These are phyloP conservation scores for Syngnathus floridae DNA, from an alignment of 2,113 vertebrate species.

Conservation along the genomic window DNA sequence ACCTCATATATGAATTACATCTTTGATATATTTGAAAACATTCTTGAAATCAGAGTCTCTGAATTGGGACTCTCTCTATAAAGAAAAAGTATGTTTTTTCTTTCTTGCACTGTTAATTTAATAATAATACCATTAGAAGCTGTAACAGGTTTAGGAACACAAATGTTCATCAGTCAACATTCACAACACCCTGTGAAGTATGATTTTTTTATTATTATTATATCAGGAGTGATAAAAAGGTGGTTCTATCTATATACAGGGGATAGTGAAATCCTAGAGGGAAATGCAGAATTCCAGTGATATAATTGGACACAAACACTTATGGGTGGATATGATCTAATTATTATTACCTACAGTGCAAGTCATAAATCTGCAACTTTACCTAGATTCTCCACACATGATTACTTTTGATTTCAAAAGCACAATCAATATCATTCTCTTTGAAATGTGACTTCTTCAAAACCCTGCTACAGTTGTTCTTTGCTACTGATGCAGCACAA, in stretches of 20 bases:
- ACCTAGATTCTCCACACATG: background rate
- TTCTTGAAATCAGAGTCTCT: conserved; percentile 69
- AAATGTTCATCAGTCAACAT: conserved; percentile 50
- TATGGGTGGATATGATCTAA: conserved; percentile 15
- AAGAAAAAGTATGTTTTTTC: conserved; percentile 40
- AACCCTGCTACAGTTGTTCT: background rate
- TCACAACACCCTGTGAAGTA: conserved; percentile 47
- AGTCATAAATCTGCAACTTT: conserved; percentile 30
- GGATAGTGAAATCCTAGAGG: conserved; percentile 33
- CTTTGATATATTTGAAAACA: conserved; percentile 66
- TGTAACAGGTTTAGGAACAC: conserved; percentile 37
- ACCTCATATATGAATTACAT: conserved; percentile 57
- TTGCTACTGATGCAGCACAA: background rate
- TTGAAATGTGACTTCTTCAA: background rate
- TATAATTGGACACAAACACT: conserved; percentile 26
- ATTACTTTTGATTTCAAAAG: background rate
- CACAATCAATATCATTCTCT: background rate
- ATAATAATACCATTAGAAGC: conserved; percentile 29
- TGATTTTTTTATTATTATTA: conserved; percentile 30
- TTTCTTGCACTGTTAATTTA: conserved; percentile 9
- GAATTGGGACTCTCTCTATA: conserved; percentile 58
- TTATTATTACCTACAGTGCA: conserved; percentile 38
- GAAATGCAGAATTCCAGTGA: conserved; percentile 21
- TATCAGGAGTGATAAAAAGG: conserved; percentile 55
- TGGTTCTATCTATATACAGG: conserved; percentile 58